These are phyloP conservation scores for Bettongia penicillata DNA, from an alignment of 2,113 vertebrate genomes.

Conservation along the genomic window DNA sequence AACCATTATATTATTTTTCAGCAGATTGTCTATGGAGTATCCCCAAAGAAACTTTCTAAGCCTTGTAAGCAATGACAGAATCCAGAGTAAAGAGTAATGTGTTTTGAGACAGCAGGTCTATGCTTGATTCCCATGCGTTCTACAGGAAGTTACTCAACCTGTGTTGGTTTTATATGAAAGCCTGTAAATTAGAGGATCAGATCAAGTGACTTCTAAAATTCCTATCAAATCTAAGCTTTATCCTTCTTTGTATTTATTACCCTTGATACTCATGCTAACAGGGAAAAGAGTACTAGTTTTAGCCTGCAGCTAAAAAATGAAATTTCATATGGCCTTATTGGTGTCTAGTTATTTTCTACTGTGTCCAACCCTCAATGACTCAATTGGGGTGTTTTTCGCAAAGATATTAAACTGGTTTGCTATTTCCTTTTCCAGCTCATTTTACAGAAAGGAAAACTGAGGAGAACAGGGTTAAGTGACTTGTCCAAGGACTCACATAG, in stretches of 20 bases:
- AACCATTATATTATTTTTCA: not conserved
- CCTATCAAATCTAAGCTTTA: not conserved
- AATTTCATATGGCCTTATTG: not conserved
- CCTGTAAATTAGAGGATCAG: not conserved
- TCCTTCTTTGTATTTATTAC: not conserved
- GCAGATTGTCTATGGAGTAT: not conserved
- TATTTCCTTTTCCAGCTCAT: not conserved
- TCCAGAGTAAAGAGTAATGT: not conserved
- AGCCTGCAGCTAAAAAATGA: not conserved
- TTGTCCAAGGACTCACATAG: not conserved
- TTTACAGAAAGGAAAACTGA: not conserved
- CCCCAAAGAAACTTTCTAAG: not conserved
- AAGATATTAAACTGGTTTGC: not conserved
- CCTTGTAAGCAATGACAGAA: not conserved
- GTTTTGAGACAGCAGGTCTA: not conserved
- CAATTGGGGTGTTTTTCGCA: not conserved
- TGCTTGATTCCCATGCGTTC: not conserved
- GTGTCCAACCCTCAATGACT: not conserved
- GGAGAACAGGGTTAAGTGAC: not conserved
- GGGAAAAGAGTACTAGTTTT: not conserved
- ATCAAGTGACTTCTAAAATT: not conserved
- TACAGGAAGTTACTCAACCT: not conserved
- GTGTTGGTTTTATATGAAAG: not conserved
- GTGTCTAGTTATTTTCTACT: too few species aligned
- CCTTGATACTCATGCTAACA: not conserved